These are phyloP conservation scores for Tachypleus tridentatus DNA, from an alignment of 1,140 invertebrate species.

Conservation along the genomic window DNA sequence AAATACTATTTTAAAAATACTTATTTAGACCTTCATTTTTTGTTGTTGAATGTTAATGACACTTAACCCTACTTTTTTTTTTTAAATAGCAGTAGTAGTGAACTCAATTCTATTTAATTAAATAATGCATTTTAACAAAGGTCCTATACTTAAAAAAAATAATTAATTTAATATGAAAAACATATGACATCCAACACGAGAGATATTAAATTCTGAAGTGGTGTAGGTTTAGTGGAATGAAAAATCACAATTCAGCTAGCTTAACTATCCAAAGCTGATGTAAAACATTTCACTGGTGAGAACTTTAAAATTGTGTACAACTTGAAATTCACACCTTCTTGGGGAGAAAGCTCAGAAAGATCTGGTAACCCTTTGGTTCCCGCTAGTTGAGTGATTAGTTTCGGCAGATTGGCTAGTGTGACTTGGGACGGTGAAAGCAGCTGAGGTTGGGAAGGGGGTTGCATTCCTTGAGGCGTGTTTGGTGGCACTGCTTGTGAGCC, in stretches of 20 bases:
- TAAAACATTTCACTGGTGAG: background rate
- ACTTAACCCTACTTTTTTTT: too few relatives aligned
- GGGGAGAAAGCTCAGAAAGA: constrained; percentile 37
- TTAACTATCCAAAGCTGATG: background rate
- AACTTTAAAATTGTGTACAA: background rate
- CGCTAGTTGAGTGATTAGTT: constrained; percentile 41
- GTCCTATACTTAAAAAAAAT: constrained; percentile 14
- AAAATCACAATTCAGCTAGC: background rate
- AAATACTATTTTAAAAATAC: too few relatives aligned
- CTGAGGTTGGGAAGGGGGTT: constrained; percentile 29
- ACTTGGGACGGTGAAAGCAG: constrained; percentile 30
- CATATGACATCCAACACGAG: background rate
- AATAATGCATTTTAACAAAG: too few relatives aligned
- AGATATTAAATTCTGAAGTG: background rate
- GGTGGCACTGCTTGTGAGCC: too few relatives aligned
- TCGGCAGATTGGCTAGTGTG: constrained; percentile 38
- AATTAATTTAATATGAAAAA: constrained; percentile 2
- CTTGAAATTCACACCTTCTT: constrained; percentile 30
- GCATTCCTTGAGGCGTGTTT: constrained; percentile 26
- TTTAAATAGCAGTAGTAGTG: too few relatives aligned
- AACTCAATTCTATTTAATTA: too few relatives aligned
- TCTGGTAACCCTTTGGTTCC: constrained; percentile 32
- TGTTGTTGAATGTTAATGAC: too few relatives aligned
- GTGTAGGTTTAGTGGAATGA: background rate
- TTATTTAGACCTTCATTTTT: too few relatives aligned